Evolutionary conservation across 2,888 invertebrate species (phyloP), one percentile per base, ranked within the genome.

Genomic region (Eilema caniola): DNA sequence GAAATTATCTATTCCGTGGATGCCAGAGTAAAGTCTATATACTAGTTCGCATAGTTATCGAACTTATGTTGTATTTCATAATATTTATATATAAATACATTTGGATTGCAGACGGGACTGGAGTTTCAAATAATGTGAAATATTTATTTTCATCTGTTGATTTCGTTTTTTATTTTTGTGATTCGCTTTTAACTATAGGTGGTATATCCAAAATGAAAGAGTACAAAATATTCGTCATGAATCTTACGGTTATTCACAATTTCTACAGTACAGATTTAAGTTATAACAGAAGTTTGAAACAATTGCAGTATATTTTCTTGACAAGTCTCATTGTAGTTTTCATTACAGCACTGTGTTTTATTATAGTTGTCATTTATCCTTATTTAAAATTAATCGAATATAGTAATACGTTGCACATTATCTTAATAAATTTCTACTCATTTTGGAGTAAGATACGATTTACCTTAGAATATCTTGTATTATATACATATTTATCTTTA

Each of bases 401-500:
- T 62, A 61, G 37, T 0, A 47, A 11, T n/a, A 2, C 1, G 1
- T 1, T 47, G 11, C 12, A 25, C 2, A 25, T 63, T 5, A 4
- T 63, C 11, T n/a, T 47, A 2, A 47, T 23, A 24, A 8, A 20
- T 47, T 63, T 28, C 0, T 63, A 41, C 41, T 5, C 25, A n/a
- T 12, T 63, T 5, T 63, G 63, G 41, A 28, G 12, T 63, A 66
- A 69, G 65, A 12, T 23, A 11, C 64, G 67, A 1, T 37, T 67
- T 57, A 37, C 67, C 0, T 33, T 71, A 8, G 69, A 60, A 60
- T 62, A 71, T 41, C 0, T 16, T 28, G 61, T 24, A 10, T 31
- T 65, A 10, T 31, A 56, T 10, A 24, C 31, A 31, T 65, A 56
- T 23, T 20, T 65, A 11, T 8, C 31, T 53, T 16, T 65, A 65